These are phyloP conservation scores for Mesitornis unicolor DNA, from an alignment of 2,113 vertebrate genomes.

Conservation along the genomic window DNA sequence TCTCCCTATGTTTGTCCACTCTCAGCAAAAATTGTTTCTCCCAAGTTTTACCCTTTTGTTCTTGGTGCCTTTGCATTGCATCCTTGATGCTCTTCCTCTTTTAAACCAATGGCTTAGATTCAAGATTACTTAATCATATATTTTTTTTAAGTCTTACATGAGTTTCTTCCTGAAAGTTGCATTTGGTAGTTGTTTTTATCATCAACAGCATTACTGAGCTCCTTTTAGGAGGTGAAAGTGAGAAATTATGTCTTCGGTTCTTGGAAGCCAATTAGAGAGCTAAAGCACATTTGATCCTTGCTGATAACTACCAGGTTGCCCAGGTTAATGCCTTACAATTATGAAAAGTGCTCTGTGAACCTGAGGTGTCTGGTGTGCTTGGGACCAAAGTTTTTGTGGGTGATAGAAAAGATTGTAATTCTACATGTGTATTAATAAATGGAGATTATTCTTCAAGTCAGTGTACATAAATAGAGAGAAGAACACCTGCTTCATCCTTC, in stretches of 20 bases:
- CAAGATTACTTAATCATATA: background rate
- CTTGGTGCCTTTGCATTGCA: background rate
- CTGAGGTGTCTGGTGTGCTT: background rate
- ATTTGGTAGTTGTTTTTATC: background rate
- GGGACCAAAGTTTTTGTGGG: background rate
- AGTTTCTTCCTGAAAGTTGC: background rate
- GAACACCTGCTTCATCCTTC: background rate
- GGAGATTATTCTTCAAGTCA: background rate
- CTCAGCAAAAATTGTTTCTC: background rate
- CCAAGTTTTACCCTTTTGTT: background rate
- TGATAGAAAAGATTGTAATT: background rate
- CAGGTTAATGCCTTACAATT: background rate
- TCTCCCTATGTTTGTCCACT: background rate
- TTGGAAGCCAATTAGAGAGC: background rate
- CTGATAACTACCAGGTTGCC: background rate
- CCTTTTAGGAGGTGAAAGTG: background rate
- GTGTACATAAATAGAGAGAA: background rate
- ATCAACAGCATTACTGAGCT: background rate
- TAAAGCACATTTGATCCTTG: background rate
- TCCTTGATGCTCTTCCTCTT: background rate
- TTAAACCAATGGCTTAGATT: background rate
- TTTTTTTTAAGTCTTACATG: background rate
- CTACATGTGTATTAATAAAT: rapidly evolving
- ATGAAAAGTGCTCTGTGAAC: background rate
- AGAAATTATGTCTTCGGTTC: background rate